Percentiles rank a stretch among this genome's conserved stretches.
Conservation (phyloP, 2,888 invertebrate species). For the Drosophila planitibia region DNA sequence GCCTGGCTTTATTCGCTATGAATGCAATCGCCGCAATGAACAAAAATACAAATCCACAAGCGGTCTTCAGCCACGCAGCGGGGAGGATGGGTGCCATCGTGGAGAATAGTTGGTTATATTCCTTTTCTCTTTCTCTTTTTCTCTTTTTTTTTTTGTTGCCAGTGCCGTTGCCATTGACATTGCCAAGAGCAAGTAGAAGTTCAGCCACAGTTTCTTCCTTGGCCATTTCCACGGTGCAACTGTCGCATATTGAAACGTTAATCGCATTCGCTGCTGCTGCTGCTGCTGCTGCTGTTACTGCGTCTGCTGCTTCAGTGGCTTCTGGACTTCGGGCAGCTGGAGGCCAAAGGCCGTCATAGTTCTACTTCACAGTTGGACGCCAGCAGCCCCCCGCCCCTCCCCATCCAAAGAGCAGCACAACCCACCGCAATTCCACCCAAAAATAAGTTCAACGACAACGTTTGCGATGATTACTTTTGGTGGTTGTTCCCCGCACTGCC, state of each 20-base stretch:
- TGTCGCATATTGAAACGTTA: conserved; percentile 79
- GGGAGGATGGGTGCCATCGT: background rate
- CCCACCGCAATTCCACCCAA: conserved; percentile 14
- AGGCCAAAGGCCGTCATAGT: conserved; percentile 59
- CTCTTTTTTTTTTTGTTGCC: background rate
- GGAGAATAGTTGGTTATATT: background rate
- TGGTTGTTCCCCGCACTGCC: conserved; percentile 56
- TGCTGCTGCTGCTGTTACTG: conserved; percentile 11
- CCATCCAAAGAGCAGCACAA: background rate
- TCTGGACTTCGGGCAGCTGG: conserved; percentile 40
- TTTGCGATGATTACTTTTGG: conserved; percentile 77
- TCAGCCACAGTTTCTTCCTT: conserved; percentile 5
- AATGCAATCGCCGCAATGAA: conserved; percentile 51
- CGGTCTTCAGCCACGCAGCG: conserved; percentile 43
- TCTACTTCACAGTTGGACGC: conserved; percentile 55
- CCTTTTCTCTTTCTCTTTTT: background rate
- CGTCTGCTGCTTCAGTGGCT: conserved; percentile 27
- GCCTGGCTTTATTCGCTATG: conserved; percentile 53
- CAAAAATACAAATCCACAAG: conserved; percentile 54
- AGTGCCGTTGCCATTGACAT: conserved; percentile 2
- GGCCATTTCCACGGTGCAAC: conserved; percentile 65
- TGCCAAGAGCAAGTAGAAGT: conserved; percentile 13
- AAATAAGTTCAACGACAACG: conserved; percentile 52
- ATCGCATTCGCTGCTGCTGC: conserved; percentile 63
- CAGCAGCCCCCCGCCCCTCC: background rate